Evolutionary conservation across 2,888 invertebrate genomes (phyloP).

Genomic region (Megastigmus dorsalis): DNA sequence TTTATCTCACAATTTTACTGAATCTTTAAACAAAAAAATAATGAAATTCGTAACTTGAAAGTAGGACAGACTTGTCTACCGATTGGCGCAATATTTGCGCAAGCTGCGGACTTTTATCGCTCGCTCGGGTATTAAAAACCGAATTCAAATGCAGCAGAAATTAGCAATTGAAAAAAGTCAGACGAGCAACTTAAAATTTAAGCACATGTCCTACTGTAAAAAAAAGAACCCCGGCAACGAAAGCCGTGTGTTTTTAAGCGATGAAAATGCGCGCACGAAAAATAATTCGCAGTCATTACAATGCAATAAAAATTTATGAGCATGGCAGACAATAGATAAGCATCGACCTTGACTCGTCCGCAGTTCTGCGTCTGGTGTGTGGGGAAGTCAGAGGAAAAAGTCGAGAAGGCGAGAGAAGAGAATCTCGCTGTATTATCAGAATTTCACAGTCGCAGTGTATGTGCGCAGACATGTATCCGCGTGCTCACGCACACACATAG

Average conservation of each 20-base stretch:
- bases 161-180: not conserved
- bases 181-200: not conserved
- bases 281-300: constrained; percentile 46
- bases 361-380: too few species aligned
- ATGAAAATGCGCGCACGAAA: constrained; percentile 14
- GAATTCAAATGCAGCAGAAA: not conserved
- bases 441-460: not conserved
- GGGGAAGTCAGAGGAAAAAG: constrained; percentile 18
- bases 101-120: too few species aligned
- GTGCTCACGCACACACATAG: not conserved
- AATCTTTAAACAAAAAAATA: too few species aligned
- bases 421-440: constrained; percentile 1
- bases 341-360: constrained; percentile 46
- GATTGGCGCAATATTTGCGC: too few species aligned
- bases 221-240: not conserved
- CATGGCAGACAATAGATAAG: constrained; percentile 36
- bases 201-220: not conserved
- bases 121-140: not conserved
- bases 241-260: not conserved
- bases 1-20: too few species aligned
- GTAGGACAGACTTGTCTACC: too few species aligned
- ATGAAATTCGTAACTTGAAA: too few species aligned
- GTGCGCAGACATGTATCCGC: not conserved
- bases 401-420: not conserved
- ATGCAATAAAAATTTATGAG: constrained; percentile 51